Base-by-base conservation (phyloP, 2,888 invertebrate genomes). In the Homarus gammarus region DNA sequence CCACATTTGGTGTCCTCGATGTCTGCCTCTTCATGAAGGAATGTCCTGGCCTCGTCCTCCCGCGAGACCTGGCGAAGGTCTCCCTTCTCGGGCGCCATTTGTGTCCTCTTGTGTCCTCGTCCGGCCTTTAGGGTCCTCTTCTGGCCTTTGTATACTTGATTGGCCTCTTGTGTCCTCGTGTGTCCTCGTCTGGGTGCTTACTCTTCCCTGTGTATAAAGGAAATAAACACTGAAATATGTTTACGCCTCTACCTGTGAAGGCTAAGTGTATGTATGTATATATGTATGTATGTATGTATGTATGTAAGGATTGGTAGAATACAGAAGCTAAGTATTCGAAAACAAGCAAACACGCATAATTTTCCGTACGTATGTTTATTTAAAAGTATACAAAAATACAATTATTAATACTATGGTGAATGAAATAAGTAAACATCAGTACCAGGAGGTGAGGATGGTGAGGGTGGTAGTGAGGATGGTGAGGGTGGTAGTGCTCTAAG, bases 1-100 rank as follows among this genome's bases (percentile, higher is more conserved):
- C 91, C 91, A 70, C 91, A 91, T n/a, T 51, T 49, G 44, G 86
- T 88, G 10, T 79, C 81, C 6, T 75, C 72, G 10, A 61, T 31
- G 15, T 85, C 90, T 5, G 51, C 87, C 44, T 73, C 81, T 44
- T n/a, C 38, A 27, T 51, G 49, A 8, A 78, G 12, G 49, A 12
- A 27, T n/a, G 33, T 8, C 0, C 38, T 61, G 12, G 27, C 22
- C 64, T 64, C 64, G 8, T 64, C 64, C 64, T 27, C 64, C 64
- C 6, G 5, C 1, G 27, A 1, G 27, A 27, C 8, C 12, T 27
- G 44, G 6, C 12, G 5, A 5, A 8, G 5, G 10, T 68, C 68
- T 12, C 10, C 10, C 10, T 10, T 68, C 68, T 68, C 12, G n/a
- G n/a, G 1, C n/a, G 15, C 5, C 8, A 68, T 68, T 1, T 12